Evolutionary conservation across 2,113 vertebrate genomes (phyloP).

Genomic region (Oreochromis spilurus): DNA sequence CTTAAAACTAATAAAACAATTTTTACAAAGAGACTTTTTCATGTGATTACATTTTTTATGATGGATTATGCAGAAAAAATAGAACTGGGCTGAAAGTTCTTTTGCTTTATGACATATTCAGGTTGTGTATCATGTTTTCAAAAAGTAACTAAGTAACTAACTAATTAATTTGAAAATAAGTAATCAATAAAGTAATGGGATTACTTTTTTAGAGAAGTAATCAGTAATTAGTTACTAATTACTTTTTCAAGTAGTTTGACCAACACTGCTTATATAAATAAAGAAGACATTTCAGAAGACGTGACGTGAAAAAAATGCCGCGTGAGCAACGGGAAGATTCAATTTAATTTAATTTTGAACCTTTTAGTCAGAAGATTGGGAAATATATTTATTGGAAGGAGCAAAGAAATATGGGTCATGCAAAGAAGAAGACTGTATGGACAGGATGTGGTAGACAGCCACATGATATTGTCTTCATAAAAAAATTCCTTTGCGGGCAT

Average conservation of each 20-base stretch:
- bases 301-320: accelerated
- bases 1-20: not conserved
- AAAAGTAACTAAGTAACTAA: not conserved
- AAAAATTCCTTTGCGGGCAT: accelerated
- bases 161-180: not conserved
- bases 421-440: not conserved
- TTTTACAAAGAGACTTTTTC: not conserved
- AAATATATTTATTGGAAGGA: not conserved
- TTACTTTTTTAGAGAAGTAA: not conserved
- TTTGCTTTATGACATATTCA: not conserved
- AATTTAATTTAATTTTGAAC: accelerated
- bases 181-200: accelerated
- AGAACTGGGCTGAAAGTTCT: not conserved
- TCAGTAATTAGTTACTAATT: not conserved
- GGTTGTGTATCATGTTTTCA: not conserved
- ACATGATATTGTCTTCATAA: not conserved
- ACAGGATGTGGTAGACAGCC: not conserved
- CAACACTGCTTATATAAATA: not conserved
- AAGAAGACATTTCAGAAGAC: not conserved
- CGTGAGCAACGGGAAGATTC: accelerated
- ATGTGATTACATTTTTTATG: not conserved
- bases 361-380: accelerated
- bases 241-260: accelerated
- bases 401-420: not conserved
- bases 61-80: accelerated